Conservation (phyloP, 2,888 invertebrate genomes). For the Drosophila cognata region DNA sequence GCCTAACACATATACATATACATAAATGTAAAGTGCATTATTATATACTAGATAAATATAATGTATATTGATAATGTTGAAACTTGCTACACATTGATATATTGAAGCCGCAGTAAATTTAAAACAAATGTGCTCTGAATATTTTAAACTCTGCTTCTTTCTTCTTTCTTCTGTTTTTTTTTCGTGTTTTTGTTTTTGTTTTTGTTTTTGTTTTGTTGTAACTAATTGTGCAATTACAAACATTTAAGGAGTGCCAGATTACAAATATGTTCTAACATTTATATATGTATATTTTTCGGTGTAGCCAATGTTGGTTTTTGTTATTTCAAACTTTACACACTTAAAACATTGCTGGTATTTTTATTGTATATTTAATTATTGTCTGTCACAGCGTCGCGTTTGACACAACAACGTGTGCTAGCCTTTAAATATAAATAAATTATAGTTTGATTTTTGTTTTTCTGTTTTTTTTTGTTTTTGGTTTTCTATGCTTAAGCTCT, state of each 20-base stretch:
- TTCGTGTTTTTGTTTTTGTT: constrained; percentile 29
- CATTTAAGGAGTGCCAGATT: constrained; percentile 58
- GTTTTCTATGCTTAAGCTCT: constrained; percentile 49
- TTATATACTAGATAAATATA: constrained; percentile 33
- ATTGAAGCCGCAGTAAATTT: constrained; percentile 70
- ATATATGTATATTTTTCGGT: constrained; percentile 36
- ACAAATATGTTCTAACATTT: constrained; percentile 47
- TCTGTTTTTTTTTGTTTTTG: constrained; percentile 7
- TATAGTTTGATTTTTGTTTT: constrained; percentile 22
- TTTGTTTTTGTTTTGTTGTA: constrained; percentile 13
- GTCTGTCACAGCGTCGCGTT: constrained; percentile 85
- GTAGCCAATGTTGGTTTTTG: constrained; percentile 42
- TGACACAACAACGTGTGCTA: constrained; percentile 74
- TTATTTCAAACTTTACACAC: constrained; percentile 43
- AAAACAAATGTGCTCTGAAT: constrained; percentile 78
- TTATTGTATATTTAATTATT: constrained; percentile 81
- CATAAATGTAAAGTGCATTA: constrained; percentile 74
- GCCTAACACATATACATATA: constrained; percentile 79
- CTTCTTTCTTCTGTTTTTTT: not conserved
- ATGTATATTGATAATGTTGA: constrained; percentile 51
- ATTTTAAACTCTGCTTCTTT: constrained; percentile 44
- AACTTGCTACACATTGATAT: constrained; percentile 80
- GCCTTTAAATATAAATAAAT: constrained; percentile 60
- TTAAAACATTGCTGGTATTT: constrained; percentile 30
- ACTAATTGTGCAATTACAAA: constrained; percentile 65